These are phyloP conservation scores for Hecatera dysodea DNA, from an alignment of 2,888 invertebrate genomes.

Conservation along the genomic window DNA sequence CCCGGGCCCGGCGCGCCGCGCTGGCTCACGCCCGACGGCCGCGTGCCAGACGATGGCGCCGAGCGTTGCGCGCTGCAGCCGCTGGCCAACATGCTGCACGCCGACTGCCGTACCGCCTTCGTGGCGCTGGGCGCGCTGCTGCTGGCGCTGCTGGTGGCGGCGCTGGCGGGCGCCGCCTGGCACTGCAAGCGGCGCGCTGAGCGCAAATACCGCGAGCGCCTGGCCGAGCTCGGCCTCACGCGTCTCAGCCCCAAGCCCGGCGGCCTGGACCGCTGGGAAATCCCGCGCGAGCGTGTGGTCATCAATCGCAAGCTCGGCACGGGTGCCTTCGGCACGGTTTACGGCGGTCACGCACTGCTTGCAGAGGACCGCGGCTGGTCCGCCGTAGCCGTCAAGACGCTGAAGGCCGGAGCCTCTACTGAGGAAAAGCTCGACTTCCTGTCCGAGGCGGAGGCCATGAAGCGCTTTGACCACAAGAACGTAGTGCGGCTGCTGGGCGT, in stretches of 20 bases:
- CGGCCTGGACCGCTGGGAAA: slow-evolving; percentile 96
- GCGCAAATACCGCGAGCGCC: slow-evolving; percentile 77
- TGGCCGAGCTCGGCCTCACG: slow-evolving; percentile 78
- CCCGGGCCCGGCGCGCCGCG: slow-evolving; percentile 88
- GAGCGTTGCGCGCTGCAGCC: slow-evolving; percentile 92
- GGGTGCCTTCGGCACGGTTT: slow-evolving; percentile 98
- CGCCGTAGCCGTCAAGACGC: slow-evolving; percentile 97
- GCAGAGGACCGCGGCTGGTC: slow-evolving; percentile 92
- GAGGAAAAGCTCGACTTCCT: slow-evolving; percentile 98
- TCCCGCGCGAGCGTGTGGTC: slow-evolving; percentile 95
- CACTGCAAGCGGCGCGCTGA: slow-evolving; percentile 80
- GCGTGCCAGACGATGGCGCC: slow-evolving; percentile 93
- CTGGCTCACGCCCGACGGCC: slow-evolving; percentile 92
- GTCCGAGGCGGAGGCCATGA: slow-evolving; percentile 98
- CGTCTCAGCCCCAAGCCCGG: slow-evolving; percentile 76
- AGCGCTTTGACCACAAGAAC: slow-evolving; percentile 97
- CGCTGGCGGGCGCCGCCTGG: slow-evolving; percentile 74
- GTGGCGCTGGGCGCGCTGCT: slow-evolving; percentile 80
- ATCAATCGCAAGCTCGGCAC: slow-evolving; percentile 96
- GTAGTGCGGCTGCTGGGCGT: slow-evolving; percentile 96
- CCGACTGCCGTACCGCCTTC: slow-evolving; percentile 94
- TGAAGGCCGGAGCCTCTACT: slow-evolving; percentile 95
- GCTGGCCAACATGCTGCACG: slow-evolving; percentile 92
- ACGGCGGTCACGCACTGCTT: slow-evolving; percentile 96
- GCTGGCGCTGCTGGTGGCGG: slow-evolving; percentile 73